Percentiles rank a stretch among this genome's conserved stretches.
These are phyloP conservation scores for Philotrypesis tridentata DNA, from an alignment of 1,140 invertebrate genomes.

Conservation along the genomic window DNA sequence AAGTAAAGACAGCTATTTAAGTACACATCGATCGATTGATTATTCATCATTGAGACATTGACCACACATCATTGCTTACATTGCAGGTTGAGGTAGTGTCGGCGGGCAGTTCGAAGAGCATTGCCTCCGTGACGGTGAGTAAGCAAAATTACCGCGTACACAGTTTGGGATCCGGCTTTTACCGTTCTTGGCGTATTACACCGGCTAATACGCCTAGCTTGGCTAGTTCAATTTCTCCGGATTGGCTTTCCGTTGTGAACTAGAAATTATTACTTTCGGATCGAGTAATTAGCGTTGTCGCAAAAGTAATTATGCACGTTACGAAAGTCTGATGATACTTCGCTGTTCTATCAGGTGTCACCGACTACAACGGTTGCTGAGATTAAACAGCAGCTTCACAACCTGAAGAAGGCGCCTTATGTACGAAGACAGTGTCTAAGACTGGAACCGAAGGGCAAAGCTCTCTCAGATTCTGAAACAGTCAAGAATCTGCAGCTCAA, in stretches of 20 bases:
- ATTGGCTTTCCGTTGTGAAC: slow-evolving; percentile 9
- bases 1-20: neutral
- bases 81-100: slow-evolving; percentile 66
- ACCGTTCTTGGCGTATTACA: neutral
- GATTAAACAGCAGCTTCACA: slow-evolving; percentile 84
- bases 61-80: neutral
- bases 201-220: neutral
- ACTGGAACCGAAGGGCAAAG: slow-evolving; percentile 86
- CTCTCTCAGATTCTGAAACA: slow-evolving; percentile 81
- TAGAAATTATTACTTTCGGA: neutral
- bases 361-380: slow-evolving; percentile 77
- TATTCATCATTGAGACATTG: too few species aligned
- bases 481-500: slow-evolving; percentile 78
- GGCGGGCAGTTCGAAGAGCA: slow-evolving; percentile 58
- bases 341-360: slow-evolving; percentile 1
- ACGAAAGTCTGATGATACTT: neutral
- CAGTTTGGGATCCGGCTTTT: neutral
- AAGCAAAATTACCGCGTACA: slow-evolving; percentile 15
- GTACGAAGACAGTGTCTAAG: slow-evolving; percentile 89
- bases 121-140: slow-evolving; percentile 66
- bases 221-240: neutral
- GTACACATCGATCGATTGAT: too few species aligned
- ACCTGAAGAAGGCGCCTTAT: slow-evolving; percentile 81
- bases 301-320: neutral
- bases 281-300: neutral